Percentiles rank a stretch among this genome's conserved stretches.
Evolutionary conservation across 2,888 invertebrate genomes (phyloP).

Genomic region (Conchocele bisecta): DNA sequence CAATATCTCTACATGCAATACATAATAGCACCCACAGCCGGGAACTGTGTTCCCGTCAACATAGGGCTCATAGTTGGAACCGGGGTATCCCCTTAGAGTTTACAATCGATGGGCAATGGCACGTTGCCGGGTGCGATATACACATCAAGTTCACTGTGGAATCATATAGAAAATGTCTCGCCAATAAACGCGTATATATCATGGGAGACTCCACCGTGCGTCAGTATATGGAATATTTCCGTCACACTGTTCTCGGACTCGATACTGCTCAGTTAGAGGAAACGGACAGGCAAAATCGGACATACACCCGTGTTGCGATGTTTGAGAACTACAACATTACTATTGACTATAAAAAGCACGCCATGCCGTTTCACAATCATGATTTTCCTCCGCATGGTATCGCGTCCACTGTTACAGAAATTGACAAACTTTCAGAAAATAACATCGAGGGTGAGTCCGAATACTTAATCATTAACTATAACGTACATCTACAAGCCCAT

Average conservation of each 20-base stretch:
- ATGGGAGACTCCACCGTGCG: slow-evolving; percentile 47
- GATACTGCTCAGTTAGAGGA: slow-evolving; percentile 8
- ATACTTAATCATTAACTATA: slow-evolving; percentile 33
- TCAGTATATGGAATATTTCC: slow-evolving; percentile 37
- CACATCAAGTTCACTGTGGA: background rate
- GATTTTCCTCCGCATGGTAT: slow-evolving; percentile 34
- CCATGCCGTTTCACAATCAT: slow-evolving; percentile 45
- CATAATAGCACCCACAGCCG: no score
- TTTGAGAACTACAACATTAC: no score
- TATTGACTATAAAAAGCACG: slow-evolving; percentile 38
- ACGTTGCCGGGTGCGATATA: slow-evolving; percentile 9
- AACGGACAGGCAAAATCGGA: no score
- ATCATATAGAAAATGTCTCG: slow-evolving; percentile 31
- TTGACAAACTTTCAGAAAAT: slow-evolving; percentile 3
- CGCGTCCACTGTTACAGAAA: slow-evolving; percentile 12
- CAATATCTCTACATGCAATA: no score
- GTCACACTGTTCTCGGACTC: slow-evolving; percentile 9
- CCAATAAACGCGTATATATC: slow-evolving; percentile 30
- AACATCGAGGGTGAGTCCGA: slow-evolving; percentile 11
- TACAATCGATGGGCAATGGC: slow-evolving; percentile 13
- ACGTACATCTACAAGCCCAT: slow-evolving; percentile 37
- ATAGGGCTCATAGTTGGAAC: no score
- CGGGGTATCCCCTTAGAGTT: no score
- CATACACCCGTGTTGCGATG: no score
- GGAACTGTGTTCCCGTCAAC: no score